Base-by-base conservation (phyloP, 2,888 invertebrate genomes). In the Drosophila birchii region DNA sequence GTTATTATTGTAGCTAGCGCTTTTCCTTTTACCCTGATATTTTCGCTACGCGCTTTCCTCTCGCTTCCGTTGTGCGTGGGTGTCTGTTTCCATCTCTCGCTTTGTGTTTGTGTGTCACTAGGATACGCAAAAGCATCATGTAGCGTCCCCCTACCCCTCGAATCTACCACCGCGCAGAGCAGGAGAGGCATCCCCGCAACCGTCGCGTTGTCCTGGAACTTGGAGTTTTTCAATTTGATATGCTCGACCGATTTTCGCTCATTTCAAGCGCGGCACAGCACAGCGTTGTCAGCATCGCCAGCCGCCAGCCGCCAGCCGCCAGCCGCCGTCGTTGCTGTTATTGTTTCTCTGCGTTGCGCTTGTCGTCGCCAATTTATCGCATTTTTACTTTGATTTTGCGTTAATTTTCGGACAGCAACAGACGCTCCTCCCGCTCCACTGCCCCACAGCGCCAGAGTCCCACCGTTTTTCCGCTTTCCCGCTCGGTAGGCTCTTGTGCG, bases 211-310 rank as follows among this genome's bases (percentile, higher is more conserved):
- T 78, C 86, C 78, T 81, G 78, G 77, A 77, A 80, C 86, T 78
- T 80, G 76, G 79, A 77, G 82, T 82, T 88, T 87, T 87, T 86
- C 81, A 88, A 87, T 87, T 88, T 87, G 87, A 85, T 85, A 85
- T 88, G 88, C 88, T 88, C 83, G 85, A 88, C 79, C 87, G 87
- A 88, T 85, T 88, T 87, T 88, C 86, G 79, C 88, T 88, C 88
- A 86, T 86, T 86, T 86, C 78, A 81, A 86, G 76, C 84, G 84
- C 81, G 74, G 78, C 61, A 69, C 34, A 58, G 67, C 72, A 67
- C 34, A 56, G 67, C 72, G 67, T 56, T 63, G 64, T 54, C 59
- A 66, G 57, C 72, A 64, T 63, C 61, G 71, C 56, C 69, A 47
- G 60, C 59, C 61, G 55, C 45, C 47, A 44, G 70, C 59, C 69